Base-by-base conservation (phyloP, 2,888 invertebrate species). In the Pogonocherus hispidulus region DNA sequence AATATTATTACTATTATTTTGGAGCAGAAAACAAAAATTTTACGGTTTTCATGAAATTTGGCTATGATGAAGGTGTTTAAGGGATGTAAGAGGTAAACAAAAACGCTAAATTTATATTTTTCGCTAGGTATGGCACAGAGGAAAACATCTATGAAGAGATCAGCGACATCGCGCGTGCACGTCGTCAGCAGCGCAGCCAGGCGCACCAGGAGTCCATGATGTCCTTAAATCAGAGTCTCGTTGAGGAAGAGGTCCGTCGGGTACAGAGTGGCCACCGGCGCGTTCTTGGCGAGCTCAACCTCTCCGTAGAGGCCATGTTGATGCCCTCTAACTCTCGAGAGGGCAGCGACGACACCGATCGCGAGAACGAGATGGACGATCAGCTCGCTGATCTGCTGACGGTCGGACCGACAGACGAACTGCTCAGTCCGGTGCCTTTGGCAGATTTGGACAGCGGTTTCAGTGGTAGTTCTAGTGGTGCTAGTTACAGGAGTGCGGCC, bases 291-390 rank as follows among this genome's bases (percentile, higher is more conserved):
- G 94, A 96, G 85, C 87, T 96, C 68, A 95, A 95, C 87, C 89
- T 96, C 69, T 93, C 95, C 77, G 93, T 85, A 49, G 95, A 96
- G 86, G 95, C 94, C 51, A 95, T 96, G 94, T 86, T 96, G 74
- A 96, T 95, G 95, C 95, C 95, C 16, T 90, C 92, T 80, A 90
- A 90, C 75, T 87, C 87, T 20, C 86, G 87, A 11, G 86, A 87
- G 68, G 85, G 85, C 51, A 89, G 89, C 86, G 90, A 88, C 75
- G 90, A 88, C 75, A 90, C 90, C 56, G 91, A 90, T 83, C 71
- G 81, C n/a, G 89, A 90, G 79, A 89, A 89, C 66, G 90, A 89
- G 80, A 88, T 88, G 73, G 88, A 88, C 80, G 90, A 90, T 81
- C 90, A 89, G 81, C 87, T 90, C 72, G 89, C 90, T 78, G 92